Conservation (phyloP, 2,888 invertebrate species). For the Silvanus unidentatus region DNA sequence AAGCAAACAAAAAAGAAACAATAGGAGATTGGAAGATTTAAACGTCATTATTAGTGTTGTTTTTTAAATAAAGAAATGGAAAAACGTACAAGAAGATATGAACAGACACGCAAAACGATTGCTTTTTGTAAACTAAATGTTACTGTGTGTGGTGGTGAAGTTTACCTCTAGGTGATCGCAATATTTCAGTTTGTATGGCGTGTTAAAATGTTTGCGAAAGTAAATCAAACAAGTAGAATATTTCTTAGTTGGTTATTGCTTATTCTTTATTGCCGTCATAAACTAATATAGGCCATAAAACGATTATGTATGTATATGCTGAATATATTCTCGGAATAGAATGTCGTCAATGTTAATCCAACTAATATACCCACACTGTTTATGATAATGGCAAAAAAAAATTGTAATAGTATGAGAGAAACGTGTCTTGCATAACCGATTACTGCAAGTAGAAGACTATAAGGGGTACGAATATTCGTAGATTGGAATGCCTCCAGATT, state of each 20-base stretch:
- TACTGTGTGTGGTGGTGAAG: too few relatives aligned
- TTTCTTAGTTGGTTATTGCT: slow-evolving; percentile 24
- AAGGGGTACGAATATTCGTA: too few relatives aligned
- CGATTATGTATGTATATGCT: slow-evolving; percentile 23
- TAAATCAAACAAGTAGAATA: too few relatives aligned
- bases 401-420: not conserved
- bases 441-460: not conserved
- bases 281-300: slow-evolving; percentile 28
- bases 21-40: too few relatives aligned
- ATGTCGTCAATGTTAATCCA: slow-evolving; percentile 8
- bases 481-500: not conserved
- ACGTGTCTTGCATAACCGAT: not conserved
- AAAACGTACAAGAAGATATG: too few relatives aligned
- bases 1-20: too few relatives aligned
- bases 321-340: slow-evolving; percentile 10
- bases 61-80: too few relatives aligned
- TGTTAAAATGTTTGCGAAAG: slow-evolving; percentile 5
- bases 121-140: too few relatives aligned
- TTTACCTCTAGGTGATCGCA: too few relatives aligned
- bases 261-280: slow-evolving; percentile 30
- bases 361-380: slow-evolving; percentile 8
- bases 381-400: not conserved
- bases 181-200: not conserved
- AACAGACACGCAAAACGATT: too few relatives aligned
- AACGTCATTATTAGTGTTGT: too few relatives aligned